These are phyloP conservation scores for Notolepis coatsorum DNA, from an alignment of 2,797 vertebrate genomes.

Conservation along the genomic window DNA sequence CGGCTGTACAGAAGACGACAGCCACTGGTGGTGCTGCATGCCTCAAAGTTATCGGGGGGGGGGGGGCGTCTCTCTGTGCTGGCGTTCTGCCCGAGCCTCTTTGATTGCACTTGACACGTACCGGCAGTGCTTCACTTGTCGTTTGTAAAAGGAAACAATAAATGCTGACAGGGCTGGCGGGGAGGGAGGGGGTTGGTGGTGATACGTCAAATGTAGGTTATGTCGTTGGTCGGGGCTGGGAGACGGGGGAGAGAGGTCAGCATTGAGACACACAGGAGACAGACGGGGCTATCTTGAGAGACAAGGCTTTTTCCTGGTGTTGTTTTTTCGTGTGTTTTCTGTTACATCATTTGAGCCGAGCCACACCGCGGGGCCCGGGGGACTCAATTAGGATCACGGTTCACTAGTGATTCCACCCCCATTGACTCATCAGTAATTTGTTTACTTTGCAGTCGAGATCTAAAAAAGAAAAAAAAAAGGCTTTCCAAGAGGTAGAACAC, in stretches of 20 bases:
- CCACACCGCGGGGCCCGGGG: conserved; percentile 50
- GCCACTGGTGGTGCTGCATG: conserved; percentile 37
- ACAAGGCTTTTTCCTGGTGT: conserved; percentile 35
- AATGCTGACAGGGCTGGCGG: conserved; percentile 1
- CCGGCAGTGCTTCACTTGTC: conserved; percentile 29
- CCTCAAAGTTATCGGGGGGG: conserved; percentile 64
- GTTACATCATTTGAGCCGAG: conserved; percentile 40
- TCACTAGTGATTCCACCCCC: conserved; percentile 55
- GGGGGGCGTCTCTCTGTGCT: conserved; percentile 44
- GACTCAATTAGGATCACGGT: conserved; percentile 72
- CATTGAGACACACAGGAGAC: conserved; percentile 24
- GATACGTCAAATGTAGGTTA: background rate
- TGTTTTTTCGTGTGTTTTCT: conserved; percentile 56
- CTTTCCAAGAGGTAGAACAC: conserved; percentile 17
- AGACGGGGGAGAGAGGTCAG: conserved; percentile 26
- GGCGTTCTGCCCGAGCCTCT: conserved; percentile 34
- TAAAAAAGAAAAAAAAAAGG: conserved; percentile 26
- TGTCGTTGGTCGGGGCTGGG: background rate
- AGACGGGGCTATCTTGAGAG: conserved; percentile 19
- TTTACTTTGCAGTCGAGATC: conserved; percentile 67
- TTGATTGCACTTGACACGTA: conserved; percentile 23
- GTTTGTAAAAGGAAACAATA: conserved; percentile 13
- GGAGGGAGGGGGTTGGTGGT: background rate
- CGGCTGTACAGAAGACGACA: conserved; percentile 62
- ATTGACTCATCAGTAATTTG: conserved; percentile 67